Percentiles rank a stretch among this genome's conserved stretches.
Conservation (phyloP, 2,888 invertebrate species). For the Patella depressa region DNA sequence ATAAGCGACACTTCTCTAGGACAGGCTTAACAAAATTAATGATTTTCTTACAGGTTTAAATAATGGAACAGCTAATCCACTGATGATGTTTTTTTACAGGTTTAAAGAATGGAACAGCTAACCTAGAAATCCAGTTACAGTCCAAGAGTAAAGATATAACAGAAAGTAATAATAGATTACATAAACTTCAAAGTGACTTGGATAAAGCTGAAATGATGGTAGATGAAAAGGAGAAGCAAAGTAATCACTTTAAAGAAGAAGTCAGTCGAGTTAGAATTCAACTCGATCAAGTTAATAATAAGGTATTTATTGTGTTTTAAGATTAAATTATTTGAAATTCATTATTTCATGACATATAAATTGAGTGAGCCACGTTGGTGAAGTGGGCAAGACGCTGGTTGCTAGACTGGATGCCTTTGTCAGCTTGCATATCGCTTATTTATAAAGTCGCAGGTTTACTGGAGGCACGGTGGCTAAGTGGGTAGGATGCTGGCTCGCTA, state of each 20-base stretch:
- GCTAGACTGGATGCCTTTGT: too few relatives aligned
- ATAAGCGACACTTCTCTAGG: too few relatives aligned
- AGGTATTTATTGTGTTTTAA: constrained; percentile 23
- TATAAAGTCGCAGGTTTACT: too few relatives aligned
- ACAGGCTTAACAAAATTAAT: too few relatives aligned
- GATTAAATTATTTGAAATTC: too few relatives aligned
- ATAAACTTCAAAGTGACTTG: constrained; percentile 26
- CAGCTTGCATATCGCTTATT: too few relatives aligned
- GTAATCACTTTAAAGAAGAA: constrained; percentile 23
- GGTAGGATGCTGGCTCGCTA: too few relatives aligned
- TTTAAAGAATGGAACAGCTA: constrained; percentile 29
- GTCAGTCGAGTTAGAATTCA: constrained; percentile 20
- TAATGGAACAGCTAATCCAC: constrained; percentile 28
- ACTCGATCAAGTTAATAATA: constrained; percentile 26
- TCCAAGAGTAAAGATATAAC: constrained; percentile 26
- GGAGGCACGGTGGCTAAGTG: too few relatives aligned
- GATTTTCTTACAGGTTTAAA: constrained; percentile 20
- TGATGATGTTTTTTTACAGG: constrained; percentile 12
- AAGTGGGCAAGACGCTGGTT: too few relatives aligned
- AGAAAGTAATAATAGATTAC: constrained; percentile 21
- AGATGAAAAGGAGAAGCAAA: constrained; percentile 24
- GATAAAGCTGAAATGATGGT: constrained; percentile 16
- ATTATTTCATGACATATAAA: too few relatives aligned
- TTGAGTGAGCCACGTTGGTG: too few relatives aligned
- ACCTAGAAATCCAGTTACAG: constrained; percentile 30